Evolutionary conservation across 1,140 invertebrate species (phyloP).

Genomic region (Pantala flavescens): DNA sequence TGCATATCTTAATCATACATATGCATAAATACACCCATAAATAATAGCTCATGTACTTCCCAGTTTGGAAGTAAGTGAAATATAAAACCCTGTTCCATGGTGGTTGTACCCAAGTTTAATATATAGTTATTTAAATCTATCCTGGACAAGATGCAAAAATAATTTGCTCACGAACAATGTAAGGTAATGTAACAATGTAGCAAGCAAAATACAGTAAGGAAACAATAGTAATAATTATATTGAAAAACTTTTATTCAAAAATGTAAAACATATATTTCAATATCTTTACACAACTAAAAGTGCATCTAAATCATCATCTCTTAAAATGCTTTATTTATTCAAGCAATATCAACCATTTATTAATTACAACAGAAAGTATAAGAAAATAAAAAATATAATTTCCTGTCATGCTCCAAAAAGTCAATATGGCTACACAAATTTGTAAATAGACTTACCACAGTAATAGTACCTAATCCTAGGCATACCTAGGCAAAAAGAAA

Average conservation of each 20-base stretch:
- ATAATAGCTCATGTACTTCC: too few species aligned
- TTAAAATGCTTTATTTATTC: not conserved
- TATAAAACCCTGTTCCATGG: too few species aligned
- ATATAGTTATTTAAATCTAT: too few species aligned
- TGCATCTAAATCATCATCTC: not conserved
- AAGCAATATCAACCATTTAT: constrained; percentile 12
- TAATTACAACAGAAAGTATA: constrained; percentile 17
- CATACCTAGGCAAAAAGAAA: constrained; percentile 40
- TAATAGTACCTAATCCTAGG: constrained; percentile 57
- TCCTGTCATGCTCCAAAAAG: not conserved
- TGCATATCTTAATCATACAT: too few species aligned
- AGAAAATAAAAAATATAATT: constrained; percentile 27
- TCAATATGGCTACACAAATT: constrained; percentile 11
- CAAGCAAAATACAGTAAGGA: constrained; percentile 13
- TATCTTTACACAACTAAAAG: not conserved
- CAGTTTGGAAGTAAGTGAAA: too few species aligned
- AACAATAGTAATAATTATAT: not conserved
- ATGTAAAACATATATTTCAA: too few species aligned
- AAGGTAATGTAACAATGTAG: constrained; percentile 1
- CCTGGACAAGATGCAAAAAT: too few species aligned
- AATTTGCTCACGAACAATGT: not conserved
- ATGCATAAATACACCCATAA: too few species aligned
- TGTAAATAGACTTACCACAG: constrained; percentile 44
- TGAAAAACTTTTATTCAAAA: too few species aligned
- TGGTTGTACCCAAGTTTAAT: too few species aligned